Conservation (phyloP, 2,888 invertebrate species). For the Sinodicranocentrus sp. region DNA sequence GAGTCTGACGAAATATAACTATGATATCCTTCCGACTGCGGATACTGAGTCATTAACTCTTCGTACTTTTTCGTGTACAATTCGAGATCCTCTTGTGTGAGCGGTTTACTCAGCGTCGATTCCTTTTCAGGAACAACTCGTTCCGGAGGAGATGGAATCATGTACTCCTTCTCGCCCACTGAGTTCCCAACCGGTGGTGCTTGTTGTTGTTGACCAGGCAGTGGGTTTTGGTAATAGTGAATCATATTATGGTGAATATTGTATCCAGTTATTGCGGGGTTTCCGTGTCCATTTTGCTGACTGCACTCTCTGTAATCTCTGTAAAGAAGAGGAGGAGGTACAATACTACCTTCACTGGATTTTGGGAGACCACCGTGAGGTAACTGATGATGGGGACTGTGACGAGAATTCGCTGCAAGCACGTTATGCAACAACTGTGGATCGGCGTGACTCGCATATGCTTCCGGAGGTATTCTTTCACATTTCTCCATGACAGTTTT, state of each 20-base stretch:
- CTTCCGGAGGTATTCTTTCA: constrained; percentile 81
- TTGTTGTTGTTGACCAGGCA: constrained; percentile 39
- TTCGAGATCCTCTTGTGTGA: constrained; percentile 85
- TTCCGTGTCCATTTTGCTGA: constrained; percentile 55
- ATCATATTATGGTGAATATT: constrained; percentile 47
- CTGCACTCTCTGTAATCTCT: constrained; percentile 79
- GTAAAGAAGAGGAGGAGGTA: constrained; percentile 77
- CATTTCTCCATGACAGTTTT: constrained; percentile 86
- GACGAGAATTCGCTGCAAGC: constrained; percentile 13
- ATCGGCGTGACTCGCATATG: constrained; percentile 63
- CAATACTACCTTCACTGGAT: constrained; percentile 59
- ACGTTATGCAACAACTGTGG: constrained; percentile 40
- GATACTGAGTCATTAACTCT: constrained; percentile 81
- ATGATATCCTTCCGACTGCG: constrained; percentile 89
- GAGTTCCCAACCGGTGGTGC: background rate
- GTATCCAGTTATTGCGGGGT: background rate
- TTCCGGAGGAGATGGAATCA: constrained; percentile 86
- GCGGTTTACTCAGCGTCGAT: constrained; percentile 77
- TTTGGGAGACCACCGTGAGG: constrained; percentile 46
- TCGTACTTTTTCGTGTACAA: constrained; percentile 83
- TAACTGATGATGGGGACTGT: constrained; percentile 44
- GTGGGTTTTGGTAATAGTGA: constrained; percentile 42
- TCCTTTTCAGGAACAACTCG: constrained; percentile 79
- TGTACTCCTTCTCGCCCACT: constrained; percentile 82
- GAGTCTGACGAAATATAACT: constrained; percentile 89